Base-by-base conservation (phyloP, 2,797 vertebrate genomes). In the Linurgus olivaceus region DNA sequence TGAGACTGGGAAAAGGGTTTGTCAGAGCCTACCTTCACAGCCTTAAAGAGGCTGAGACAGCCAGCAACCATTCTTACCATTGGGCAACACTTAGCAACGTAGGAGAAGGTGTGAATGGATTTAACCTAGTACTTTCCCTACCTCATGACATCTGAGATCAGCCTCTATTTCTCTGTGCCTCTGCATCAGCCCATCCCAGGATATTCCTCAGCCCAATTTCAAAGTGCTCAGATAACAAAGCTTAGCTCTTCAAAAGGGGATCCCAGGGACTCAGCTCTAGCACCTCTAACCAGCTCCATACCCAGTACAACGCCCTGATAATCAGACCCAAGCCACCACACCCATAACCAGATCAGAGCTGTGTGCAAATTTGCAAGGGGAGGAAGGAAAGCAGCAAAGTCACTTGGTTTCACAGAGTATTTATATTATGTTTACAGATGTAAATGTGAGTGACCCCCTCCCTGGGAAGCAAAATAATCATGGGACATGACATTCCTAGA, bases 401-500 rank as follows among this genome's bases (percentile, higher is more conserved):
- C 5, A 8, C 59, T 50, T 37, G 29, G 37, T 47, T 86, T 67
- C 50, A 67, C 31, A 11, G 50, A 42, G 38, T 63, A 79, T 85
- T 94, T 87, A 23, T 65, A 86, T 61, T 50, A 5, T 15, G 20
- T 40, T 83, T 87, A 42, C 62, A 93, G 51, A 92, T 51, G 61
- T 9, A 62, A 63, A 72, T 68, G 65, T 82, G 84, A 93, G 57
- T 72, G 76, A 93, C 40, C 47, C 47, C 68, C 33, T 88, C 87
- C 82, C 4, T 58, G 17, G 87, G 82, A 95, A 86, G 26, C 26
- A 77, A 93, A 90, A 90, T 29, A 16, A 75, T 57, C 4, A 1
- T 23, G 51, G 77, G 74, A 88, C 14, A 21, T 7, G 17, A 79
- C 5, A 5, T 57, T 48, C 3, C 0, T 90, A 91, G 37, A 72